A percentile compares a stretch with the other conserved stretches of the same genome.
Conservation (phyloP, 2,797 vertebrate species). For the Muscicapa striata region DNA sequence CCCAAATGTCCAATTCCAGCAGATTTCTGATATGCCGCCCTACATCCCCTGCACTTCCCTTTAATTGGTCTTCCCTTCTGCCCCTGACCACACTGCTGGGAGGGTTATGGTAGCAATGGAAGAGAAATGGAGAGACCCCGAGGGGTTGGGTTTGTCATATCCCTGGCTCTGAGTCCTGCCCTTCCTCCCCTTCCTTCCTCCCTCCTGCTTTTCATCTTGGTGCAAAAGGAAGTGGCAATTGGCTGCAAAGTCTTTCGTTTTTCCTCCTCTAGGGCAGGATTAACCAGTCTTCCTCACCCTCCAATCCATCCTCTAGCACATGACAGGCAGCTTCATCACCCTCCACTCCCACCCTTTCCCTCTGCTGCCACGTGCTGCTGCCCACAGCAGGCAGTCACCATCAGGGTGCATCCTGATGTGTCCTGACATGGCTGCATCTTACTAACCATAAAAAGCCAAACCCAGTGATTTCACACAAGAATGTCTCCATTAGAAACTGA, state of each 20-base stretch:
- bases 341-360: neutral
- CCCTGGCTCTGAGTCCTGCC: neutral
- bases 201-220: neutral
- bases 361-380: neutral
- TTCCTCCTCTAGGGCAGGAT: neutral
- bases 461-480: neutral
- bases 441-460: neutral
- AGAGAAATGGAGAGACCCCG: neutral
- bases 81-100: neutral
- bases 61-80: neutral
- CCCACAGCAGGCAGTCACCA: neutral
- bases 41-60: neutral
- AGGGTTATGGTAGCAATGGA: neutral
- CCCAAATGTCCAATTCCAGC: conserved; percentile 1
- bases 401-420: neutral
- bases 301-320: rapidly evolving
- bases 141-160: neutral
- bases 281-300: neutral
- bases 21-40: neutral
- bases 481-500: neutral
- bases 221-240: neutral
- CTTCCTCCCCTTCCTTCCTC: neutral
- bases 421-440: neutral
- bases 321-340: neutral
- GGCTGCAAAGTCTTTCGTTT: neutral